Evolutionary conservation across 2,888 invertebrate species (phyloP).

Genomic region (Lampropteryx suffumata): DNA sequence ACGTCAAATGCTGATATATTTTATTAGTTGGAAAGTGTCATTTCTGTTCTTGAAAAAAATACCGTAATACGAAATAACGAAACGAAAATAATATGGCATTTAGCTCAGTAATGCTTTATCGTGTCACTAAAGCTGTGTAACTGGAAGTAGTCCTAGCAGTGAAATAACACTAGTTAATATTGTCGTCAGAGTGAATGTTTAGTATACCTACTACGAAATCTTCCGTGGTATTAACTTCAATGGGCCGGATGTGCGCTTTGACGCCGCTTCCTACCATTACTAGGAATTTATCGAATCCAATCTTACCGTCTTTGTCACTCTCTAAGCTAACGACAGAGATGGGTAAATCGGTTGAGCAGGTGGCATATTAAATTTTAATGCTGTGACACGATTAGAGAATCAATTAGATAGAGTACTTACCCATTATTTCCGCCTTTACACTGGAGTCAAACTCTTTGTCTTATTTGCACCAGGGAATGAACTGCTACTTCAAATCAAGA

Average conservation of each 20-base stretch:
- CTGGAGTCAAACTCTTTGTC: background rate
- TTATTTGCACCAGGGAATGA: too few species aligned
- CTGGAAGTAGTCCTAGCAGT: too few species aligned
- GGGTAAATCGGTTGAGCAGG: conserved; percentile 47
- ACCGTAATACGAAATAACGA: too few species aligned
- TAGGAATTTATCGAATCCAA: conserved; percentile 43
- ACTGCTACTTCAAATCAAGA: too few species aligned
- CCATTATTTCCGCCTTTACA: conserved; percentile 32
- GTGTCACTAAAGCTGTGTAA: too few species aligned
- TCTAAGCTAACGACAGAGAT: conserved; percentile 38
- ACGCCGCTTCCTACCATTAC: conserved; percentile 63
- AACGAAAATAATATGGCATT: too few species aligned
- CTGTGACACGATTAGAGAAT: conserved; percentile 48
- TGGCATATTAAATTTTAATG: conserved; percentile 72
- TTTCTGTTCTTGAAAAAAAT: too few species aligned
- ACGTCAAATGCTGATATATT: too few species aligned
- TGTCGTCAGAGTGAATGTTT: background rate
- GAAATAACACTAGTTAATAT: background rate
- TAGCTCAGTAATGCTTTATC: too few species aligned
- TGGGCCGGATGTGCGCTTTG: conserved; percentile 66
- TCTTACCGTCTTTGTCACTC: conserved; percentile 43
- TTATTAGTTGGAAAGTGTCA: too few species aligned
- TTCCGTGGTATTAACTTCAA: conserved; percentile 37
- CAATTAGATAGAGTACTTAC: conserved; percentile 39
- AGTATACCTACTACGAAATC: background rate